These are phyloP conservation scores for Zenarchopterus dispar DNA, from an alignment of 2,797 vertebrate species.

Conservation along the genomic window DNA sequence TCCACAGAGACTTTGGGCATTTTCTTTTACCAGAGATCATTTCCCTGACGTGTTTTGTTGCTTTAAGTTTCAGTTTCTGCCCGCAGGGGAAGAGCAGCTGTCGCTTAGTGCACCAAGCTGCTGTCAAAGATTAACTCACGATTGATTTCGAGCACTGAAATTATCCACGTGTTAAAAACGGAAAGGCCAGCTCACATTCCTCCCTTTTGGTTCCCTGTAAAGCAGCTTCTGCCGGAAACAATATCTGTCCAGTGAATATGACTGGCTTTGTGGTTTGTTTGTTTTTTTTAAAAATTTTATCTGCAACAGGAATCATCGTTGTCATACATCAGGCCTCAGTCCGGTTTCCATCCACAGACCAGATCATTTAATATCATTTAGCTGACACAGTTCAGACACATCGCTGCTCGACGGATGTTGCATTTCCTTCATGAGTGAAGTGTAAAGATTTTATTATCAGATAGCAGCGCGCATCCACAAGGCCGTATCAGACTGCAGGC, in stretches of 20 bases:
- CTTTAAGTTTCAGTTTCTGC: too few relatives aligned
- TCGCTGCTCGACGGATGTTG: slow-evolving; percentile 15
- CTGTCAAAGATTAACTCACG: too few relatives aligned
- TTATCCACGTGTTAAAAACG: too few relatives aligned
- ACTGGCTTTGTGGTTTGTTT: background rate
- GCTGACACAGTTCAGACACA: slow-evolving; percentile 35
- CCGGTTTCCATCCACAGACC: slow-evolving; percentile 11
- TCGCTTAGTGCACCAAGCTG: background rate
- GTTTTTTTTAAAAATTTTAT: slow-evolving; percentile 33
- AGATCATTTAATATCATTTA: slow-evolving; percentile 51
- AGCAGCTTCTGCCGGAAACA: slow-evolving; percentile 18
- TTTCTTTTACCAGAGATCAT: slow-evolving; percentile 13
- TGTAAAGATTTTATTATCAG: slow-evolving; percentile 26
- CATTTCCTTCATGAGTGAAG: slow-evolving; percentile 39
- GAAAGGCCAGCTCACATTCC: slow-evolving; percentile 5
- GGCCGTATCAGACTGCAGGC: slow-evolving; percentile 3
- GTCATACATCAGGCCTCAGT: background rate
- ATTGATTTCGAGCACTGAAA: slow-evolving; percentile 9
- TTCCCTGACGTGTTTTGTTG: background rate
- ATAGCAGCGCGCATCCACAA: slow-evolving; percentile 29
- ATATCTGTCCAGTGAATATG: slow-evolving; percentile 30
- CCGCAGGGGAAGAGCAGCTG: too few relatives aligned
- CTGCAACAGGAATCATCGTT: slow-evolving; percentile 37
- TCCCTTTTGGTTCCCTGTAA: slow-evolving; percentile 39
- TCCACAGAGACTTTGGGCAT: slow-evolving; percentile 28